These are phyloP conservation scores for Meriones unguiculatus DNA, from an alignment of 2,113 vertebrate genomes.

Conservation along the genomic window DNA sequence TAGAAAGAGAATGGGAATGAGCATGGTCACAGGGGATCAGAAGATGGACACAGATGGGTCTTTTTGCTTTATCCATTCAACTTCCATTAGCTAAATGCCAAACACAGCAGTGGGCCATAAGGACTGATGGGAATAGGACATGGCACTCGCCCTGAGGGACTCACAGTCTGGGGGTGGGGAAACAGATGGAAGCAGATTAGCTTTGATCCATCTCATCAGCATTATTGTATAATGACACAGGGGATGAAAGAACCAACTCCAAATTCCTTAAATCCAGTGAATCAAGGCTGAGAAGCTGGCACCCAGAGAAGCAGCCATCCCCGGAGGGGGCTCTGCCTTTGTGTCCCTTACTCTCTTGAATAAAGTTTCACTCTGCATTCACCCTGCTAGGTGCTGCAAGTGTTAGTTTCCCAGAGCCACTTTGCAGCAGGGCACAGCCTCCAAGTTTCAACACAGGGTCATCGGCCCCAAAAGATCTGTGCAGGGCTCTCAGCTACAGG, in stretches of 20 bases:
- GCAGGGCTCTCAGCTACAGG: background rate
- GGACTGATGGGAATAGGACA: background rate
- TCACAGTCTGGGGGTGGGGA: background rate
- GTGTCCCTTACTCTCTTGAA: background rate
- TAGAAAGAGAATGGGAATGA: background rate
- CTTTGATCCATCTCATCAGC: conserved; percentile 5
- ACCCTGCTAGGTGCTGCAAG: background rate
- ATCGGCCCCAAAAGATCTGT: background rate
- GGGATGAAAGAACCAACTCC: background rate
- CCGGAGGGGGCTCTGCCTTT: background rate
- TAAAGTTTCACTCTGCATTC: conserved; percentile 6
- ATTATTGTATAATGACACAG: conserved; percentile 9
- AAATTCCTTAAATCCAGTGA: background rate
- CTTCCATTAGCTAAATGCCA: conserved; percentile 36
- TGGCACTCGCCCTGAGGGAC: conserved; percentile 32
- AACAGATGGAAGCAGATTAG: conserved; percentile 61
- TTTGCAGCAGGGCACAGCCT: background rate
- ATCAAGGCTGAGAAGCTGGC: background rate
- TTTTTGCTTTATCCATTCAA: conserved; percentile 26
- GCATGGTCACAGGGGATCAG: background rate
- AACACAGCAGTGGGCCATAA: conserved; percentile 4
- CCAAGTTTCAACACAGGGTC: conserved; percentile 7
- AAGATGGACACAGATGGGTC: conserved; percentile 7
- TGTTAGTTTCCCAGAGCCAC: background rate
- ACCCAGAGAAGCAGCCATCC: background rate